A percentile compares a stretch with the other conserved stretches of the same genome.
Evolutionary conservation across 2,888 invertebrate genomes (phyloP).

Genomic region (Empis stercorea): DNA sequence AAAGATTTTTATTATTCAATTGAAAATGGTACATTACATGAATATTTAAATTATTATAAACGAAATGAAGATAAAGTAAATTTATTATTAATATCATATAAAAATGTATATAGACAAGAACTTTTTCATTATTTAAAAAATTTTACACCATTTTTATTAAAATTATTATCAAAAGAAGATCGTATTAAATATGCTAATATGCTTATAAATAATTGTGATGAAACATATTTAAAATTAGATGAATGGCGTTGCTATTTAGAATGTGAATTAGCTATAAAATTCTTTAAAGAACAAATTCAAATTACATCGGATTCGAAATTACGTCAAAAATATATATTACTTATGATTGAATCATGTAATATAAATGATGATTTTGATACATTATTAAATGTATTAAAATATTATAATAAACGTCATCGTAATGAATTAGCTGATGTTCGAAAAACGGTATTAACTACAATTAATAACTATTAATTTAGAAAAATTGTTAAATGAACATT

Average conservation of each 20-base stretch:
- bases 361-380: not conserved
- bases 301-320: not conserved
- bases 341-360: not conserved
- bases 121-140: not conserved
- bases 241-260: not conserved
- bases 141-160: not conserved
- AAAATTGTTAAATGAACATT: not conserved
- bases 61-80: not conserved
- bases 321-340: not conserved
- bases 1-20: not conserved
- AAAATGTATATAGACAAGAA: not conserved
- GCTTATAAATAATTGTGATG: not conserved
- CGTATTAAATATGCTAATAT: not conserved
- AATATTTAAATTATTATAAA: not conserved
- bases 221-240: not conserved
- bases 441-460: no score
- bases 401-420: not conserved
- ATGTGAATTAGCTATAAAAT: not conserved
- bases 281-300: not conserved
- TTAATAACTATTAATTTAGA: not conserved
- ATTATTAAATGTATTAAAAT: not conserved
- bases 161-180: not conserved
- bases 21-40: not conserved
- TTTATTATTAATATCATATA: not conserved
- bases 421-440: not conserved